Evolutionary conservation across 2,888 invertebrate species (phyloP).

Genomic region (Parthenolecanium corni): DNA sequence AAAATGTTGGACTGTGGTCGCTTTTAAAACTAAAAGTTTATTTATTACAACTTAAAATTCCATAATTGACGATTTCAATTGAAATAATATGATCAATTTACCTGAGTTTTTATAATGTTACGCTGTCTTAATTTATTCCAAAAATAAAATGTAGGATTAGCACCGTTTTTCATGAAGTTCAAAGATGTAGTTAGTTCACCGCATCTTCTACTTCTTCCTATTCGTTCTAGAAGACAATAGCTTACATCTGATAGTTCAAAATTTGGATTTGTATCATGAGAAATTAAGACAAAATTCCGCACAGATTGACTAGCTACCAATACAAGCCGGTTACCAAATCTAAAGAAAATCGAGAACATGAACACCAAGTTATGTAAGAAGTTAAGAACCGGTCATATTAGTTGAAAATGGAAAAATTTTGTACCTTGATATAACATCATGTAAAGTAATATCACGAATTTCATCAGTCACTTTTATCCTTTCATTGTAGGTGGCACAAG

Average conservation of each 20-base stretch:
- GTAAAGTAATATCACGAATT: slow-evolving; percentile 40
- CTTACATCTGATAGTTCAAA: slow-evolving; percentile 43
- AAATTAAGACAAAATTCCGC: slow-evolving; percentile 48
- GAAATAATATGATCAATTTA: too few species aligned
- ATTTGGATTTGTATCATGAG: slow-evolving; percentile 36
- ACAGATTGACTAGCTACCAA: slow-evolving; percentile 56
- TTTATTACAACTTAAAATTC: too few species aligned
- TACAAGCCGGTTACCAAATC: slow-evolving; percentile 52
- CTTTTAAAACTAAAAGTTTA: too few species aligned
- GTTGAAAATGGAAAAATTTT: slow-evolving; percentile 19
- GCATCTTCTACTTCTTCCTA: slow-evolving; percentile 55
- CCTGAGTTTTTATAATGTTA: slow-evolving; percentile 13
- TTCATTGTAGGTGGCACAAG: slow-evolving; percentile 51
- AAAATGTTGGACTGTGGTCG: too few species aligned
- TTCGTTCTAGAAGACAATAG: slow-evolving; percentile 60
- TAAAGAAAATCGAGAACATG: slow-evolving; percentile 35
- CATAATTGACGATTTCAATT: too few species aligned
- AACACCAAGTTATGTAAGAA: too few species aligned
- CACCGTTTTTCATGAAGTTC: slow-evolving; percentile 42
- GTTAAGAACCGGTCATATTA: too few species aligned
- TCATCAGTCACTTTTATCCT: slow-evolving; percentile 44
- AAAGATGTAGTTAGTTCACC: slow-evolving; percentile 59
- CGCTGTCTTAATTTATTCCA: slow-evolving; percentile 15
- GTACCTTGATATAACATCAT: slow-evolving; percentile 43
- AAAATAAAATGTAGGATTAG: slow-evolving; percentile 20